A percentile compares a stretch with the other conserved stretches of the same genome.
Evolutionary conservation across 2,888 invertebrate species (phyloP).

Genomic region (Candidula unifasciata): DNA sequence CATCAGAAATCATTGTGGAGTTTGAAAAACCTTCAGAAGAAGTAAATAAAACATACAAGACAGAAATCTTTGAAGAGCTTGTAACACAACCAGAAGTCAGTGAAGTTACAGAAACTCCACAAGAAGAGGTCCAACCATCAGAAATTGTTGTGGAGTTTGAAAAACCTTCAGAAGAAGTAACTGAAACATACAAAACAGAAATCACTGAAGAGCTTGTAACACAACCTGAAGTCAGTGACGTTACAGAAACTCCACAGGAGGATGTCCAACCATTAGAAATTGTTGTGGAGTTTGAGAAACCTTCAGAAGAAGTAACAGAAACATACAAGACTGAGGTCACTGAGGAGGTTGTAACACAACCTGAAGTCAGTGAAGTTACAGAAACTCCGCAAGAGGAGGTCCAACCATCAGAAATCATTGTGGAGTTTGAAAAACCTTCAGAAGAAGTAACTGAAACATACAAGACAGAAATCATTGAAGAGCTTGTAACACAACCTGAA

Average conservation of each 20-base stretch:
- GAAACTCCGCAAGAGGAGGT: conserved; percentile 51
- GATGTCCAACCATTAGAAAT: conserved; percentile 53
- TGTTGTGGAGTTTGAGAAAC: conserved; percentile 47
- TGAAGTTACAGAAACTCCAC: conserved; percentile 45
- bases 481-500: conserved; percentile 49
- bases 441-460: conserved; percentile 54
- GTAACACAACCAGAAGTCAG: conserved; percentile 47
- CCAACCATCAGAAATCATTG: conserved; percentile 50
- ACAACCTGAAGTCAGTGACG: conserved; percentile 50
- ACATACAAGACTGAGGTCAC: conserved; percentile 54
- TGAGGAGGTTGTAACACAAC: conserved; percentile 53
- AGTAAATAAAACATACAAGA: conserved; percentile 49
- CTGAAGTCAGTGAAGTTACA: conserved; percentile 51
- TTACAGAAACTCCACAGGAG: conserved; percentile 54
- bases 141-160: conserved; percentile 50
- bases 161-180: conserved; percentile 47
- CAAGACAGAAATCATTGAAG: conserved; percentile 51
- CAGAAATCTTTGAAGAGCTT: conserved; percentile 49
- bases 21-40: conserved; percentile 44
- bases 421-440: conserved; percentile 54
- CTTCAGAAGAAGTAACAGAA: conserved; percentile 47
- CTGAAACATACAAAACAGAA: conserved; percentile 52
- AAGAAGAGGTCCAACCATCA: conserved; percentile 51
- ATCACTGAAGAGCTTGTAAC: conserved; percentile 46
- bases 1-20: conserved; percentile 48